Evolutionary conservation across 92 coral and sea anemone genomes (phyloP), one percentile per base, ranked within the genome.

Genomic region (Porites rus): DNA sequence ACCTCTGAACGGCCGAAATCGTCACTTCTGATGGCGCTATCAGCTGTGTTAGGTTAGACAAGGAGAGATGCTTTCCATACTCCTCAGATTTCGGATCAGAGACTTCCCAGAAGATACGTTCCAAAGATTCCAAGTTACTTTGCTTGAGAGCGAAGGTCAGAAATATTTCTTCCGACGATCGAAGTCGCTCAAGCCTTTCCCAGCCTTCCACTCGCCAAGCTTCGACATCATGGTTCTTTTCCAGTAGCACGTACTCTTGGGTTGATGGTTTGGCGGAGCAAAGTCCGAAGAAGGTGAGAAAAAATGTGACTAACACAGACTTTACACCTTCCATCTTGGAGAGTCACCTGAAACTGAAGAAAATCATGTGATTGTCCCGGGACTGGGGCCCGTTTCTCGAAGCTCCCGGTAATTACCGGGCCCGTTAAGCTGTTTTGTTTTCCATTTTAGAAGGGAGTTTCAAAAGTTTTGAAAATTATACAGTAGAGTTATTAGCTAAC

Each of bases 91-190:
- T 76, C 2, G 99, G 99, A 60, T 95, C 95, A 24, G 99, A 97
- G 8, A 97, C 98, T 65, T 90, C 66, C 99, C 98, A 95, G 82
- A 97, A 97, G 22, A 88, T 61, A 51, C 92, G 25, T 87, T 95
- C 98, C 7, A 97, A 87, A 2, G 87, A 80, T 51, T 85, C 95
- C 16, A 95, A 75, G 79, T 97, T 95, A 62, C 96, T 91, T 60
- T 97, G 99, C 81, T 95, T 95, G 54, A 97, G 89, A n/a, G 99
- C 99, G 89, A 97, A 97, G 65, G 98, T 93, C 64, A 95, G 91
- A 13, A 91, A 78, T 31, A 97, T 81, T 14, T 81, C 86, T 28
- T 90, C 89, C 19, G 93, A 58, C 13, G 93, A 79, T 3, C 83
- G 76, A 59, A 95, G 86, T n/a, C 95, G 98, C 9, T 91, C 94